Conservation (phyloP, 2,888 invertebrate species). For the Leptinotarsa haldemani region DNA sequence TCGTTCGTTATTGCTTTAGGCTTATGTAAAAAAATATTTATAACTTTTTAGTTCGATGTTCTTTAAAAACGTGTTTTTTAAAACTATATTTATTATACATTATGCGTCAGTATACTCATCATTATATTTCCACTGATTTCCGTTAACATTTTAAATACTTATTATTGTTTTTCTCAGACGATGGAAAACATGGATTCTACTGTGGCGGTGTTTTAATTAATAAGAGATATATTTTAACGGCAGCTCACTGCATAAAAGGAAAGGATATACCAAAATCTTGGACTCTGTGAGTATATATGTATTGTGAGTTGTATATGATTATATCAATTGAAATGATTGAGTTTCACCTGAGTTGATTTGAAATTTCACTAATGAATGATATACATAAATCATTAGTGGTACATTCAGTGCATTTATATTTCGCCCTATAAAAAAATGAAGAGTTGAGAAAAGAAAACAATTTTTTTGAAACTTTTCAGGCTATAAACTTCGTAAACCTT, state of each 20-base stretch:
- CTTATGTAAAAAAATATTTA: too few relatives aligned
- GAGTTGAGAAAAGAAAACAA: too few relatives aligned
- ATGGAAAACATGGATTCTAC: conserved; percentile 71
- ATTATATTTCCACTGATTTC: not conserved
- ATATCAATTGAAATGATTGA: not conserved
- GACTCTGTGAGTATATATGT: conserved; percentile 69
- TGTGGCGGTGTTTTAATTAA: conserved; percentile 82
- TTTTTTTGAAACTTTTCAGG: too few relatives aligned
- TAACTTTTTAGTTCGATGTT: too few relatives aligned
- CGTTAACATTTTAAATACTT: not conserved
- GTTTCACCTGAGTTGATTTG: not conserved
- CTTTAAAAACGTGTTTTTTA: too few relatives aligned
- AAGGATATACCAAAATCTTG: conserved; percentile 73
- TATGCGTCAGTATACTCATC: not conserved
- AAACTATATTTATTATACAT: too few relatives aligned
- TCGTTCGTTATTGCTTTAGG: too few relatives aligned
- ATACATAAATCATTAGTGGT: too few relatives aligned
- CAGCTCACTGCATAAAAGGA: conserved; percentile 80
- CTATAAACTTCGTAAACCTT: too few relatives aligned
- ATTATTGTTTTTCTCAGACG: conserved; percentile 64
- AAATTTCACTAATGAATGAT: too few relatives aligned
- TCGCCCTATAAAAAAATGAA: too few relatives aligned
- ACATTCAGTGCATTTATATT: too few relatives aligned
- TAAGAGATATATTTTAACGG: conserved; percentile 77
- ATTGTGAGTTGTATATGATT: not conserved